These are phyloP conservation scores for Lampris incognitus DNA, from an alignment of 2,113 vertebrate species.

Conservation along the genomic window DNA sequence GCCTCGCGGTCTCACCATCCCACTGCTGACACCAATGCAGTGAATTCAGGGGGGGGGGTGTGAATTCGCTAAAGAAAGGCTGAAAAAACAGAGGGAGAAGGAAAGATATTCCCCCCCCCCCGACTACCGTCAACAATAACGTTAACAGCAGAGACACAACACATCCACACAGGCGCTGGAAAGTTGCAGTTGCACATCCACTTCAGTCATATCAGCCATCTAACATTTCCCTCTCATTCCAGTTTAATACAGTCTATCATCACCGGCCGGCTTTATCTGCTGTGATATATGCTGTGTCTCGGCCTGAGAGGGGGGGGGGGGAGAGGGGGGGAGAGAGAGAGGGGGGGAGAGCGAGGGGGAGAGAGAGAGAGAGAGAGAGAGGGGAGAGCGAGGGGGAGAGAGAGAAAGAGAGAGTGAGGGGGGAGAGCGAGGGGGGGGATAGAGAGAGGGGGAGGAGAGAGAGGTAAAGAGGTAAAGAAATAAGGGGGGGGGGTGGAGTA, in stretches of 20 bases:
- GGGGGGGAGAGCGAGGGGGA: background rate
- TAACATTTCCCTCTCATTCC: slow-evolving; percentile 77
- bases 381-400: too few relatives aligned
- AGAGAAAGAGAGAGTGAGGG: too few relatives aligned
- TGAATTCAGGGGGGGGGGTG: too few relatives aligned
- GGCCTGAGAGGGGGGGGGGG: slow-evolving; percentile 50
- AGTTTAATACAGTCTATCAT: slow-evolving; percentile 76
- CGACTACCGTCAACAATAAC: too few relatives aligned
- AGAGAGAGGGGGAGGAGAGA: too few relatives aligned
- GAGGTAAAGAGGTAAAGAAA: too few relatives aligned
- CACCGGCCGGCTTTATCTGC: slow-evolving; percentile 69
- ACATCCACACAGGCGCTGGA: slow-evolving; percentile 8
- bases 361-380: background rate
- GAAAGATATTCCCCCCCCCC: too few relatives aligned
- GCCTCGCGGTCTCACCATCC: too few relatives aligned
- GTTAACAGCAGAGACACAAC: slow-evolving; percentile 19
- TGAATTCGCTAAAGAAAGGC: too few relatives aligned
- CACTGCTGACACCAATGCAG: too few relatives aligned
- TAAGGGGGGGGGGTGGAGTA: background rate
- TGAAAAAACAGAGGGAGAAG: too few relatives aligned
- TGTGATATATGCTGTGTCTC: slow-evolving; percentile 67
- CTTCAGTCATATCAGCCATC: slow-evolving; percentile 72
- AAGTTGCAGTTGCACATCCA: slow-evolving; percentile 45
- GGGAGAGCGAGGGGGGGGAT: too few relatives aligned
- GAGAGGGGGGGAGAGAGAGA: slow-evolving; percentile 8